Conservation (phyloP, 2,113 vertebrate genomes). For the Synodontis membranacea region DNA sequence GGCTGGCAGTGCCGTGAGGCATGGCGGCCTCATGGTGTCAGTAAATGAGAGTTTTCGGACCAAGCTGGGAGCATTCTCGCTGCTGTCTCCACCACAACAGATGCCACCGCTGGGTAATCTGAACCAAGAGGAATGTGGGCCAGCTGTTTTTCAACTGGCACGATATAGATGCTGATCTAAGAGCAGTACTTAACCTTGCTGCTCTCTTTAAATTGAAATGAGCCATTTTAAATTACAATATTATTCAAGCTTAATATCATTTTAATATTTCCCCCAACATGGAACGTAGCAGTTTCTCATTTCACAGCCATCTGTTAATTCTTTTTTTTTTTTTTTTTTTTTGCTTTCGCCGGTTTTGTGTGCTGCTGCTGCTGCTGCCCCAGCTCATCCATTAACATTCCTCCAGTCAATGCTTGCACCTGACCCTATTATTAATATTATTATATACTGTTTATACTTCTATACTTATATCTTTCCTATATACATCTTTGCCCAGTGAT, state of each 20-base stretch:
- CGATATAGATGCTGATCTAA: conserved; percentile 39
- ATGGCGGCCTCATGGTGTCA: conserved; percentile 41
- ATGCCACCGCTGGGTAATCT: conserved; percentile 36
- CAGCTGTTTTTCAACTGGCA: conserved; percentile 25
- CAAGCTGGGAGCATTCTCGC: conserved; percentile 20
- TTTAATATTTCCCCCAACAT: conserved; percentile 14
- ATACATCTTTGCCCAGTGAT: not conserved
- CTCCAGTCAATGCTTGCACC: not conserved
- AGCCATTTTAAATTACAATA: conserved; percentile 18
- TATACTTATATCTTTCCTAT: not conserved
- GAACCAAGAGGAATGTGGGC: conserved; percentile 24
- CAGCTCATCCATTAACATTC: not conserved
- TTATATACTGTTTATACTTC: not conserved
- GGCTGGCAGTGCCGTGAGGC: conserved; percentile 34
- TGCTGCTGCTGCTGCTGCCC: not conserved
- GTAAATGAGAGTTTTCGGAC: conserved; percentile 50
- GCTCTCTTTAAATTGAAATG: not conserved
- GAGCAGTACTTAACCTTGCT: conserved; percentile 28
- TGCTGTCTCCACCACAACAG: conserved; percentile 36
- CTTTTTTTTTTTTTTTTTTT: too few species aligned
- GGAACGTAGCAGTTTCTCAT: not conserved
- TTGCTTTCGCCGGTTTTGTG: not conserved
- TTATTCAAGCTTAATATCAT: conserved; percentile 6
- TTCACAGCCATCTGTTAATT: conserved; percentile 2
- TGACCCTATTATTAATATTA: not conserved